These are phyloP conservation scores for Jacana jacana DNA, from an alignment of 2,113 vertebrate genomes.

Conservation along the genomic window DNA sequence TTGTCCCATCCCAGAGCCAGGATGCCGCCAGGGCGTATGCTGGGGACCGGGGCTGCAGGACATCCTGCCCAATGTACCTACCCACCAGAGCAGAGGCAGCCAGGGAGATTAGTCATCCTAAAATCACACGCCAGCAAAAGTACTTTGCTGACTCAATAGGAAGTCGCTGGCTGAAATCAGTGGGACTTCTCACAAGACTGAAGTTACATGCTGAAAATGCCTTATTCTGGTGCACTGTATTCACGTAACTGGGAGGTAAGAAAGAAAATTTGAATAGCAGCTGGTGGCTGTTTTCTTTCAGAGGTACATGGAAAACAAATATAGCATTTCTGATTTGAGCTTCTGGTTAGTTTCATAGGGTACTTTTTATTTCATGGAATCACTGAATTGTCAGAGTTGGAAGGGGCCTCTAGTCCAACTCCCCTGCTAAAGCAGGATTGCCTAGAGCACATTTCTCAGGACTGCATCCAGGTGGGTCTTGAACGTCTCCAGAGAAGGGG, in stretches of 20 bases:
- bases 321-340: not conserved
- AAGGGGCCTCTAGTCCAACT: too few species aligned
- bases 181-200: not conserved
- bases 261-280: not conserved
- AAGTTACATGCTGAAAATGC: not conserved
- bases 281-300: not conserved
- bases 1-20: not conserved
- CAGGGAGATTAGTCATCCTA: not conserved
- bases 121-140: not conserved
- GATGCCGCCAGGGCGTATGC: not conserved
- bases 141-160: conserved; percentile 43
- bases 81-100: not conserved
- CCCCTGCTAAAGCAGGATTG: too few species aligned
- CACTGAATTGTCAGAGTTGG: too few species aligned
- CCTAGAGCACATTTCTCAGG: too few species aligned
- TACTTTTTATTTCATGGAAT: not conserved
- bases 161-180: conserved; percentile 22
- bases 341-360: not conserved
- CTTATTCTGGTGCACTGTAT: not conserved
- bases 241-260: not conserved
- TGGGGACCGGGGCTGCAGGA: not conserved
- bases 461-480: too few species aligned
- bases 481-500: too few species aligned
- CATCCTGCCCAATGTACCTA: not conserved
- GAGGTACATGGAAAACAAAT: not conserved